Percentiles rank a stretch among this genome's conserved stretches.
phyloP scores from a whole-genome alignment of 2,113 vertebrate species.

The Excalfactoria chinensis region DNA sequence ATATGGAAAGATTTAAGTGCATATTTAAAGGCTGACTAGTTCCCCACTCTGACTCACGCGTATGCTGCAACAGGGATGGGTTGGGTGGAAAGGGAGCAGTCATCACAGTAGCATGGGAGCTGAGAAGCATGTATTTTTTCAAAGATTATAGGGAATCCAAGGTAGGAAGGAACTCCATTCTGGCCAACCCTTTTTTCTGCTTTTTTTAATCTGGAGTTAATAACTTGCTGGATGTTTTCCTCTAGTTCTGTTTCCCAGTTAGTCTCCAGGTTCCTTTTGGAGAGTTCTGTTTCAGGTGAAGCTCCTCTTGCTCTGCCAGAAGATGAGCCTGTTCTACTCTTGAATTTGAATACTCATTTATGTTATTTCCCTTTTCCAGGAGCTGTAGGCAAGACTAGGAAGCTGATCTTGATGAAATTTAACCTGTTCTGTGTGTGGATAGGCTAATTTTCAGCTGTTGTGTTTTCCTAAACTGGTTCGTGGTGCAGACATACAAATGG shows the following conservation, averaged over 20 bases:
- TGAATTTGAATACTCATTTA: neutral
- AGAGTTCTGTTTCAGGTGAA: neutral
- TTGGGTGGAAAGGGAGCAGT: constrained; percentile 19
- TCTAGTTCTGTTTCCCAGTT: neutral
- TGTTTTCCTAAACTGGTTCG: neutral
- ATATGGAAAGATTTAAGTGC: constrained; percentile 35
- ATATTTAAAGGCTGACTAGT: constrained; percentile 11
- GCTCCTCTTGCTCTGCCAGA: neutral
- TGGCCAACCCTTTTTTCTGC: neutral
- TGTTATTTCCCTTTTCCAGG: neutral
- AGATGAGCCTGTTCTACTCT: neutral
- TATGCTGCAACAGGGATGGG: neutral
- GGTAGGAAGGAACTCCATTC: neutral
- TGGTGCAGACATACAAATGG: neutral
- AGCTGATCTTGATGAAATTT: neutral
- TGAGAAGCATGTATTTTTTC: neutral
- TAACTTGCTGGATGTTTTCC: neutral
- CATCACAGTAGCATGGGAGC: rapidly evolving
- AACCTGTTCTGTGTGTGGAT: neutral
- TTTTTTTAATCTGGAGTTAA: neutral
- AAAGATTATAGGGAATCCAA: neutral
- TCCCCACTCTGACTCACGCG: constrained; percentile 18
- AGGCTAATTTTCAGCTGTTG: neutral
- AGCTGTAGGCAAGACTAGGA: neutral
- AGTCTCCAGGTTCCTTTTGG: neutral